Evolutionary conservation across 2,113 vertebrate species (phyloP).

Genomic region (Amblyopsis rosae): DNA sequence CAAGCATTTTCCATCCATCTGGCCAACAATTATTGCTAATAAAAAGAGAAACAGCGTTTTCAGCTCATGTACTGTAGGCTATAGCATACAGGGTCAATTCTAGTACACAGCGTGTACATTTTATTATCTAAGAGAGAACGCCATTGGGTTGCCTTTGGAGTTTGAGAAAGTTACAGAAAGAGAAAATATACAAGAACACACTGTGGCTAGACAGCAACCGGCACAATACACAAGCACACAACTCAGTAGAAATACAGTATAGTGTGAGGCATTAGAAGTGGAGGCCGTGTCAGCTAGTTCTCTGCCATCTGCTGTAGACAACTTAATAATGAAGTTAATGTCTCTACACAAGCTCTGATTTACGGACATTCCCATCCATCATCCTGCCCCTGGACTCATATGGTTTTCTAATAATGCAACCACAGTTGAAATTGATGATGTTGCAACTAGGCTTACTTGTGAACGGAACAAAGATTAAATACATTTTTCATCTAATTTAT

Average conservation of each 20-base stretch:
- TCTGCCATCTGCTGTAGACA: conserved; percentile 18
- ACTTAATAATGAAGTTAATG: conserved; percentile 35
- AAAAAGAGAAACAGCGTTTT: too few species aligned
- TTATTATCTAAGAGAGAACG: too few species aligned
- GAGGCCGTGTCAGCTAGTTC: conserved; percentile 7
- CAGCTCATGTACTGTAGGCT: too few species aligned
- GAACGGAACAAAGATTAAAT: too few species aligned
- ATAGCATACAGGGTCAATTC: too few species aligned
- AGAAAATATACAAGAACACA: background rate
- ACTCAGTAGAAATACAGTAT: background rate
- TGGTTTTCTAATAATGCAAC: conserved; percentile 14
- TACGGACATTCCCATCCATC: conserved; percentile 43
- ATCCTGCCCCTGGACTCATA: conserved; percentile 26
- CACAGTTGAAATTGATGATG: background rate
- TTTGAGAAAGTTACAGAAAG: too few species aligned
- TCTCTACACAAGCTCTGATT: conserved; percentile 25
- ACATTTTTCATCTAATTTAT: too few species aligned
- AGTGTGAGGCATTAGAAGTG: background rate
- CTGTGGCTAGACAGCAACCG: background rate
- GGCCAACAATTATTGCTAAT: too few species aligned
- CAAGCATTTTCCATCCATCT: too few species aligned
- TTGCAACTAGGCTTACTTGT: background rate
- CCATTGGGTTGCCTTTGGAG: too few species aligned
- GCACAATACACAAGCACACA: background rate
- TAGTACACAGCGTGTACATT: too few species aligned